Evolutionary conservation across 2,888 invertebrate species (phyloP).

Genomic region (Emmelina monodactyla): DNA sequence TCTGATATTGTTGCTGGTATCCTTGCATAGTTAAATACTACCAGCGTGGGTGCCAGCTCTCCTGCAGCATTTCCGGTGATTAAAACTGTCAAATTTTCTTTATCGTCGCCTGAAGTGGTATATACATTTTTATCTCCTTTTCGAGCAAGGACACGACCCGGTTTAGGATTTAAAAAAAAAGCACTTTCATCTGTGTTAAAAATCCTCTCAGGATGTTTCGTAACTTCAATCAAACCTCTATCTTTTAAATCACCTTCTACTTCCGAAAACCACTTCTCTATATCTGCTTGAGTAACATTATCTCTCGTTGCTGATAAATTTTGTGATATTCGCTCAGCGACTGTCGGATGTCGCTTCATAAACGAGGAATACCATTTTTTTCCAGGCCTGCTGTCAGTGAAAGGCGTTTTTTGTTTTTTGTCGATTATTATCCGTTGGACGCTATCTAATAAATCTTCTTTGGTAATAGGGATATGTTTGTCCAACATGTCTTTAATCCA

Average conservation of each 20-base stretch:
- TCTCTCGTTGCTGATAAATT: conserved; percentile 19
- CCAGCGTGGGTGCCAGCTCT: conserved; percentile 17
- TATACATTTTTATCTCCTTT: conserved; percentile 24
- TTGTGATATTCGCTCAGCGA: conserved; percentile 18
- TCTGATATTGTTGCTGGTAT: too few relatives aligned
- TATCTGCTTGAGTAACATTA: conserved; percentile 18
- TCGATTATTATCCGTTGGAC: conserved; percentile 12
- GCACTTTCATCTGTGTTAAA: conserved; percentile 26
- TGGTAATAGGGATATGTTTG: conserved; percentile 20
- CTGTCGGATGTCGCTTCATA: conserved; percentile 17
- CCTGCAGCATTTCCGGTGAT: conserved; percentile 19
- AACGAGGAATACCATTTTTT: conserved; percentile 21
- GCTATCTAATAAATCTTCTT: conserved; percentile 16
- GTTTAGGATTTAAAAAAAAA: conserved; percentile 28
- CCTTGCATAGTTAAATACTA: conserved; percentile 12
- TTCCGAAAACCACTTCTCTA: conserved; percentile 20
- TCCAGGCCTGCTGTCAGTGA: conserved; percentile 20
- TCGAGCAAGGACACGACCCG: conserved; percentile 22
- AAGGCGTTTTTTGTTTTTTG: conserved; percentile 9
- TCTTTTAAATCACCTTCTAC: conserved; percentile 15
- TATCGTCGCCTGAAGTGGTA: conserved; percentile 18
- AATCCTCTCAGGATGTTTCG: conserved; percentile 16
- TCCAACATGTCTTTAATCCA: too few relatives aligned
- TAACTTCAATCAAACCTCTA: conserved; percentile 10
- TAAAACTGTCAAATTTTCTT: conserved; percentile 19